Base-by-base conservation (phyloP, 2,113 vertebrate species). In the Syngnathus typhle region DNA sequence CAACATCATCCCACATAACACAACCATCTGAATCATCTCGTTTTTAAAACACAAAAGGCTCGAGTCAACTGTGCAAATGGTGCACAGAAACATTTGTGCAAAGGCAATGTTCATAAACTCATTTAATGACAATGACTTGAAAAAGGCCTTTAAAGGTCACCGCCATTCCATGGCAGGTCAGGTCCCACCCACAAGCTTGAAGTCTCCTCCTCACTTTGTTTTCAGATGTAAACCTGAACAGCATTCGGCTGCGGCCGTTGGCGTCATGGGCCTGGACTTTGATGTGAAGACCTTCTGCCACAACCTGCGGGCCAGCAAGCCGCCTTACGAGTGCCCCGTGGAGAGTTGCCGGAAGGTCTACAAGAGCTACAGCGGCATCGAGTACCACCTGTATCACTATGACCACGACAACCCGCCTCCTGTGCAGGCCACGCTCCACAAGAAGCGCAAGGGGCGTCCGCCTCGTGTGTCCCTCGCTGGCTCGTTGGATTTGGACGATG, bases 201-300 rank as follows among this genome's bases (percentile, higher is more conserved):
- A 44, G 41, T 54, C 18, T 62, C 8, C 58, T 32, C 2, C 27
- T 32, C 19, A 21, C 37, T 4, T 27, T 77, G 56, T 86, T 76
- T 58, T 15, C 76, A 92, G 90, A 92, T 92, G 91, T 90, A 85
- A 92, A 77, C 82, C 51, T 56, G 75, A 76, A 64, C 60, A 72
- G 68, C 65, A 64, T 76, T 71, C 76, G 80, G 84, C 79, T 54
- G 85, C 80, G 81, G 84, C 79, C 74, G 63, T 84, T 75, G 85
- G 85, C 86, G 85, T 78, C 65, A 98, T 98, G 96, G 96, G 96
- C 79, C 93, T 96, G 87, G 96, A 98, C 86, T 98, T 98, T 80
- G 96, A 99, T 13, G 96, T 99, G 65, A 98, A 98, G 91, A 98
- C 95, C 9, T 99, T 96, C 88, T 99, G 97, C 88, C 95, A 98